Conservation (phyloP, 2,797 vertebrate genomes). For the Ctenopoma multispine region DNA sequence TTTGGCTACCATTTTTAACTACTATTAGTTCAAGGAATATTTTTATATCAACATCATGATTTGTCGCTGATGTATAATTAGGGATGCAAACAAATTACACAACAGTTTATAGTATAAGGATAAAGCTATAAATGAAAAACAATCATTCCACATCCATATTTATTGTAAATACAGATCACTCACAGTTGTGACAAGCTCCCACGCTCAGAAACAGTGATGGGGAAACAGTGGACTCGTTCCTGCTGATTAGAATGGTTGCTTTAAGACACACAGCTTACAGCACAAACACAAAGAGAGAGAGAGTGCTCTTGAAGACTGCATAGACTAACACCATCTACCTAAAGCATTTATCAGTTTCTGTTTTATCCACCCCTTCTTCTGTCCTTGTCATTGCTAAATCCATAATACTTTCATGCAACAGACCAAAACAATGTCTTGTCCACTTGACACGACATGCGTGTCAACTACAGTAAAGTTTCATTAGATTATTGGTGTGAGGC, state of each 20-base stretch:
- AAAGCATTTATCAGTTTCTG: too few relatives aligned
- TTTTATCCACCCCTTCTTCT: too few relatives aligned
- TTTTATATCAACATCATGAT: background rate
- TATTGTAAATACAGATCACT: background rate
- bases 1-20: background rate
- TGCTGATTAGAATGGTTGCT: conserved; percentile 21
- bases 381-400: too few relatives aligned
- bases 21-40: background rate
- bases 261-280: conserved; percentile 6
- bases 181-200: background rate
- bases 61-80: conserved; percentile 11
- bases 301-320: conserved; percentile 23
- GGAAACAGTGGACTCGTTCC: conserved; percentile 4
- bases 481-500: too few relatives aligned
- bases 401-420: too few relatives aligned
- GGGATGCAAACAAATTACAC: background rate
- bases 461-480: too few relatives aligned
- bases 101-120: background rate
- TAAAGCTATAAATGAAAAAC: background rate
- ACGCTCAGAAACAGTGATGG: background rate
- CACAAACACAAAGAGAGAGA: conserved; percentile 21
- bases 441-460: too few relatives aligned
- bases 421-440: too few relatives aligned
- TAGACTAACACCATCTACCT: too few relatives aligned
- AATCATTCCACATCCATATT: background rate